Percentiles rank a stretch among this genome's conserved stretches.
These are phyloP conservation scores for Netelia virgata DNA, from an alignment of 2,888 invertebrate species.

Conservation along the genomic window DNA sequence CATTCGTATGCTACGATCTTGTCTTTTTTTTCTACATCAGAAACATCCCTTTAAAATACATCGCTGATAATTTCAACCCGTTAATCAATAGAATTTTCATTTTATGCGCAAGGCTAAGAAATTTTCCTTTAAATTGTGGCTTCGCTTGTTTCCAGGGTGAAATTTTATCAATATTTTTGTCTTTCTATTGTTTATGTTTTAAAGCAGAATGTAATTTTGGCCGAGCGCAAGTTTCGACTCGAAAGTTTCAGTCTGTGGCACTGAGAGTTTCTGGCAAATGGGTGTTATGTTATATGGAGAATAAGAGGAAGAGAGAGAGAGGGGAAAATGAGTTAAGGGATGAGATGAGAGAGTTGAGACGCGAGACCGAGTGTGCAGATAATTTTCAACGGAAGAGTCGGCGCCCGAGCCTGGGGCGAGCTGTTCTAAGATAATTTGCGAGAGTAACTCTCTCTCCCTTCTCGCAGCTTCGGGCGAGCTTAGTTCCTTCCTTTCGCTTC, in stretches of 20 bases:
- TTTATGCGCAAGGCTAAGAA: constrained; percentile 60
- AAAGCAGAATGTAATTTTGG: constrained; percentile 26
- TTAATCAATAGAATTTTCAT: constrained; percentile 14
- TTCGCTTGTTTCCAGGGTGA: constrained; percentile 3
- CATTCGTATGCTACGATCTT: constrained; percentile 17
- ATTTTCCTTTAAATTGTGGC: not conserved
- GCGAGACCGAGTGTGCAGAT: constrained; percentile 66
- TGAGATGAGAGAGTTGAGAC: constrained; percentile 64
- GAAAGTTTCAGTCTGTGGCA: constrained; percentile 6
- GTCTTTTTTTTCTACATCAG: constrained; percentile 37
- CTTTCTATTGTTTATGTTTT: constrained; percentile 1
- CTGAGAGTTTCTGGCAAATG: constrained; percentile 8
- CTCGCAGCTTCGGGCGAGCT: constrained; percentile 59
- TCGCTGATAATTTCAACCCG: constrained; percentile 5
- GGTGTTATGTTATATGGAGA: constrained; percentile 26
- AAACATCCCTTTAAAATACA: constrained; percentile 22
- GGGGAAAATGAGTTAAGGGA: constrained; percentile 38
- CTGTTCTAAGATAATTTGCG: constrained; percentile 76
- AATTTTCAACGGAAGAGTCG: constrained; percentile 75
- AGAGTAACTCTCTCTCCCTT: constrained; percentile 71
- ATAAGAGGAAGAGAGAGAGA: not conserved
- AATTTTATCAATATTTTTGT: not conserved
- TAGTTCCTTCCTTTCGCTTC: constrained; percentile 63
- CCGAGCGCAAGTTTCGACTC: constrained; percentile 21
- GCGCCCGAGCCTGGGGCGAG: constrained; percentile 58